phyloP scores from a whole-genome alignment of 2,888 invertebrate species.

The Hydraecia micacea region DNA sequence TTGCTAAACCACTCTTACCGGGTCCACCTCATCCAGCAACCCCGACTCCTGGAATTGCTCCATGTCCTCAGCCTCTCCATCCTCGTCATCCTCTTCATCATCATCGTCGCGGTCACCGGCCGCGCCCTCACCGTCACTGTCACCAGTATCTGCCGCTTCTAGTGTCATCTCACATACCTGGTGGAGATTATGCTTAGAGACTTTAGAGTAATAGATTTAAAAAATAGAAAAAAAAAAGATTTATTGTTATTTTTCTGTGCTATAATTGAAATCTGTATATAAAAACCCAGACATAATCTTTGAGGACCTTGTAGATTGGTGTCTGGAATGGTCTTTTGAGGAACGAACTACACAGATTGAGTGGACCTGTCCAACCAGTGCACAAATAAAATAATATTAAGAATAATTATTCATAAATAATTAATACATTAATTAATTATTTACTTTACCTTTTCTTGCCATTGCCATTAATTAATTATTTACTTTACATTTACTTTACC shows the following conservation, averaged over 20 bases:
- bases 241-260: too few species aligned
- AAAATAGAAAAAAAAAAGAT: neutral
- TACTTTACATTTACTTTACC: too few species aligned
- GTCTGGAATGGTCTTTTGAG: neutral
- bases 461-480: too few species aligned
- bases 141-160: slow-evolving; percentile 91
- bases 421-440: too few species aligned
- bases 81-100: slow-evolving; percentile 95
- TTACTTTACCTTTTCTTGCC: slow-evolving; percentile 91
- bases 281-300: neutral
- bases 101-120: slow-evolving; percentile 90
- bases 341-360: too few species aligned
- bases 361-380: too few species aligned
- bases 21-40: slow-evolving; percentile 97
- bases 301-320: neutral
- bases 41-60: slow-evolving; percentile 99
- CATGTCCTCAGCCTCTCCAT: slow-evolving; percentile 98
- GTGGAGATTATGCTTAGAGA: neutral
- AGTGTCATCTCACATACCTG: slow-evolving; percentile 95
- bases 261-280: neutral
- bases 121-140: slow-evolving; percentile 85
- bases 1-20: slow-evolving; percentile 87
- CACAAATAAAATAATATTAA: too few species aligned
- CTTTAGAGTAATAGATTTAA: neutral
- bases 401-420: too few species aligned